A percentile compares a stretch with the other conserved stretches of the same genome.
Evolutionary conservation across 2,888 invertebrate genomes (phyloP).

Genomic region (Gastrophysa polygoni): DNA sequence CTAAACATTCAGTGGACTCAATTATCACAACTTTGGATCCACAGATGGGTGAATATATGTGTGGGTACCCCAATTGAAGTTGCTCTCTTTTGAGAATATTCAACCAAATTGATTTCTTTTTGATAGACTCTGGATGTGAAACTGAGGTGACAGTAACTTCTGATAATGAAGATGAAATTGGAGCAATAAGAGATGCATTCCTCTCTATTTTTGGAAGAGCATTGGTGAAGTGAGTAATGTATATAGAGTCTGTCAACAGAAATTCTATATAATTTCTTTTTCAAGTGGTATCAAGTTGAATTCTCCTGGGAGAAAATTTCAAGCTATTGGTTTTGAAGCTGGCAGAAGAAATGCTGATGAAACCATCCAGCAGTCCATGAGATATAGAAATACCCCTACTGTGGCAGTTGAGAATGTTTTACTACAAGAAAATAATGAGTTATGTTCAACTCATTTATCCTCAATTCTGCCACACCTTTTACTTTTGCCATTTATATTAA

Average conservation of each 20-base stretch:
- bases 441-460: neutral
- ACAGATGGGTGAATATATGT: slow-evolving; percentile 86
- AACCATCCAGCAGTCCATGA: slow-evolving; percentile 68
- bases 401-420: slow-evolving; percentile 79
- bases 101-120: neutral
- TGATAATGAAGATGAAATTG: slow-evolving; percentile 76
- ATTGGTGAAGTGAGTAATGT: slow-evolving; percentile 70
- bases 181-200: slow-evolving; percentile 79
- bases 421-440: slow-evolving; percentile 68
- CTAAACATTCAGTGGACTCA: slow-evolving; percentile 80
- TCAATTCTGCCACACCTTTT: too few species aligned
- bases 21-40: slow-evolving; percentile 89
- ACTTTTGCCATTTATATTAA: too few species aligned
- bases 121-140: slow-evolving; percentile 80
- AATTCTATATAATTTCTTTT: slow-evolving; percentile 9
- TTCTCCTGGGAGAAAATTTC: slow-evolving; percentile 68
- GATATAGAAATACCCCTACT: slow-evolving; percentile 68
- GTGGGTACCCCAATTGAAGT: slow-evolving; percentile 64
- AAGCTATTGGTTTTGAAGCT: slow-evolving; percentile 80
- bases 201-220: slow-evolving; percentile 81
- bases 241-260: neutral
- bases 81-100: neutral
- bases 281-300: slow-evolving; percentile 68
- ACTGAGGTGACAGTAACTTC: slow-evolving; percentile 77
- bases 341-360: slow-evolving; percentile 78